Base-by-base conservation (phyloP, 2,113 vertebrate genomes). In the Corythaeola cristata region DNA sequence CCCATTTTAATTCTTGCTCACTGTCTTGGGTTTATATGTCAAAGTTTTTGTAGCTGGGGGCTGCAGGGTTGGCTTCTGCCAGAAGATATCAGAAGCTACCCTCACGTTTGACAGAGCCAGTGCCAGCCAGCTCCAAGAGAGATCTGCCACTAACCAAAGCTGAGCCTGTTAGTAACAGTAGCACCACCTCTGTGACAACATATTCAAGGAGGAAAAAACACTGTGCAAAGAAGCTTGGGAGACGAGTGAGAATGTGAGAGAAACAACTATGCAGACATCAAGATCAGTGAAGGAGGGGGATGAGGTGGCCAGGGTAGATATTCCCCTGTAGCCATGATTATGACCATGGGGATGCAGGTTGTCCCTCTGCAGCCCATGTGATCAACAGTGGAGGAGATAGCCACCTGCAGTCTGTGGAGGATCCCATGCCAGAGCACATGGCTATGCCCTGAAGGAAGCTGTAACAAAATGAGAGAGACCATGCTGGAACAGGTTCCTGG, bases 381-480 rank as follows among this genome's bases (percentile, higher is more conserved):
- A 15, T 44, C 41, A 12, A 44, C 41, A 44, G 41, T 44, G 41
- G 41, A 44, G 41, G 41, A 15, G 41, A 44, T 44, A 44, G 12
- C 41, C 41, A 44, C 41, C 41, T 44, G 41, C 41, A 44, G 41
- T 44, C 41, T 44, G 41, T 44, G 7, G 39, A 77, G 15, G 26
- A 17, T 3, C 22, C 15, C 37, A 59, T 2, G 0, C 5, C 4
- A 8, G 6, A 30, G 27, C 21, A 64, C 7, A 19, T 41, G 28
- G 19, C 4, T 15, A 0, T 20, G 3, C 15, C 20, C n/a, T 39
- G 11, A 49, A 81, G 17, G 27, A 55, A n/a, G 7, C 2, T 78
- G 15, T 32, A 44, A 44, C 41, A 44, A 44, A 44, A 44, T 44
- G 28, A 6, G 14, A 79, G 23, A 64, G 2, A 11, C 3, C 6